Percentiles rank a stretch among this genome's conserved stretches.
phyloP scores from a whole-genome alignment of 2,888 invertebrate species.

The Desoria tigrina region DNA sequence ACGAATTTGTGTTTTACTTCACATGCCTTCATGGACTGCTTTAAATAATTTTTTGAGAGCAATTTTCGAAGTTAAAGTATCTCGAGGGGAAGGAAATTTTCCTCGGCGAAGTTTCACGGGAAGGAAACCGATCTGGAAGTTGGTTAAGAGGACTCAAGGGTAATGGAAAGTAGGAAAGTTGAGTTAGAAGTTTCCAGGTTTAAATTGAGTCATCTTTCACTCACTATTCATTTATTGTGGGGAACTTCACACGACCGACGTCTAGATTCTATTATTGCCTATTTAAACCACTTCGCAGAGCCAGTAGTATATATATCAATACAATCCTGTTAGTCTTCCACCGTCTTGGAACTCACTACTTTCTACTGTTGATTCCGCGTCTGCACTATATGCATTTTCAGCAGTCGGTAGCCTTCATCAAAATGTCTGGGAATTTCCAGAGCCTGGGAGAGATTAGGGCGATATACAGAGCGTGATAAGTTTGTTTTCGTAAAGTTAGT shows the following conservation, averaged over 20 bases:
- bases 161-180: slow-evolving; percentile 20
- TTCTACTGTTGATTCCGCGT: no score
- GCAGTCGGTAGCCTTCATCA: not conserved
- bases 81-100: slow-evolving; percentile 19
- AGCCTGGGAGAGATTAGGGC: no score
- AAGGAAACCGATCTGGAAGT: slow-evolving; percentile 4
- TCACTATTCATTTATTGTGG: slow-evolving; percentile 12
- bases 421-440: not conserved
- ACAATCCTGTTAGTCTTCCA: not conserved
- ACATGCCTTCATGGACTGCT: not conserved
- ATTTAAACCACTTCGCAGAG: not conserved
- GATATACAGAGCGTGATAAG: slow-evolving; percentile 7
- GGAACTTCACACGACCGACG: not conserved
- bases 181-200: slow-evolving; percentile 9
- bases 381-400: no score
- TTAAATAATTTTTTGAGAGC: not conserved
- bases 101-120: slow-evolving; percentile 1
- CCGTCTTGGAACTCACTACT: no score
- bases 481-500: slow-evolving; percentile 1
- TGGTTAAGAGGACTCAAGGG: slow-evolving; percentile 15
- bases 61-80: not conserved
- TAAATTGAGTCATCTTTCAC: slow-evolving; percentile 20
- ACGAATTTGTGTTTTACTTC: not conserved
- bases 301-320: not conserved
- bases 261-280: not conserved